These are phyloP conservation scores for Uropetala carovei DNA, from an alignment of 2,888 invertebrate genomes.

Conservation along the genomic window DNA sequence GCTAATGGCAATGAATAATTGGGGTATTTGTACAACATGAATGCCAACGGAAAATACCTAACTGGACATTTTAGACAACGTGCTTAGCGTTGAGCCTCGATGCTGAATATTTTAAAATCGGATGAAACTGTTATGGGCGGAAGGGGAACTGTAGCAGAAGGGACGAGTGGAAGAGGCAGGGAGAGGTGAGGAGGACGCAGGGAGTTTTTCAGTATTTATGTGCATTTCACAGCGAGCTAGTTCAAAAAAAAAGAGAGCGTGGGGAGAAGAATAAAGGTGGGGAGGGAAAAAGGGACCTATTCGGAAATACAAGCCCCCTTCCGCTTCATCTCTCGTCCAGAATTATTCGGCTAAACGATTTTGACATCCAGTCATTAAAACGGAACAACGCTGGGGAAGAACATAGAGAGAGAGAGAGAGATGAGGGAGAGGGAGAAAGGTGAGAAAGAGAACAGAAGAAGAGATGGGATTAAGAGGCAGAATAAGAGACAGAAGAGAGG, in stretches of 20 bases:
- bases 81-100: background rate
- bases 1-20: constrained; percentile 11
- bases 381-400: background rate
- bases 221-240: background rate
- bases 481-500: background rate
- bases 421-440: too few species aligned
- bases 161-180: background rate
- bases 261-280: background rate
- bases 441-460: background rate
- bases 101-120: constrained; percentile 22
- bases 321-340: background rate
- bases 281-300: background rate
- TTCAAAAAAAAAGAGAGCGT: background rate
- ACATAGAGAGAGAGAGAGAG: too few species aligned
- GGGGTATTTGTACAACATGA: background rate
- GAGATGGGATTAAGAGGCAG: too few species aligned
- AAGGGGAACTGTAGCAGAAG: background rate
- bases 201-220: background rate
- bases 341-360: constrained; percentile 48
- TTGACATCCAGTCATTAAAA: constrained; percentile 37
- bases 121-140: background rate
- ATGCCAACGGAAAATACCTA: constrained; percentile 8
- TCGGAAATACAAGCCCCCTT: background rate
- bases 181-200: background rate
- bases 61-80: background rate